phyloP scores from a whole-genome alignment of 2,888 invertebrate species.

The Pseudococcus jackbeardsleyi region DNA sequence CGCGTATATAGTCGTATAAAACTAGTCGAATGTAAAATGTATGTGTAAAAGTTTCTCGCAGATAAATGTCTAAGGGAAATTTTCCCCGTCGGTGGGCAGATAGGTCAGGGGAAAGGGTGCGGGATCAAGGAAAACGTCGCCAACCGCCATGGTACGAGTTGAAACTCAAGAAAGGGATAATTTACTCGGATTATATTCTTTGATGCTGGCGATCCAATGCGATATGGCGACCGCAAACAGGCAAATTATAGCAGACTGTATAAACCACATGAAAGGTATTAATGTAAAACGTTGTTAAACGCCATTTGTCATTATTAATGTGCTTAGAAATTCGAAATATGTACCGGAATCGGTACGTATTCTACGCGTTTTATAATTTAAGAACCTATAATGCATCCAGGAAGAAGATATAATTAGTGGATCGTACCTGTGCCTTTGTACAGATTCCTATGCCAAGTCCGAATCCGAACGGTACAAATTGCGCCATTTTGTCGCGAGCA shows the following conservation, averaged over 20 bases:
- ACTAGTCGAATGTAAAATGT: conserved; percentile 8
- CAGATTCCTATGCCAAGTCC: neutral
- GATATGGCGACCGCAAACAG: conserved; percentile 20
- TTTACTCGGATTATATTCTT: conserved; percentile 33
- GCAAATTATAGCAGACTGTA: neutral
- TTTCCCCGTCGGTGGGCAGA: neutral
- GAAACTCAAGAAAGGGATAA: conserved; percentile 31
- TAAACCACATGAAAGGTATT: conserved; percentile 38
- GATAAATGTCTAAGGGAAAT: neutral
- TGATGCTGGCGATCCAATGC: conserved; percentile 11
- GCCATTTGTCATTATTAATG: conserved; percentile 30
- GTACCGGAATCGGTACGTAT: neutral
- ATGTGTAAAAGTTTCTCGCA: conserved; percentile 4
- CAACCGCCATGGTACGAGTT: neutral
- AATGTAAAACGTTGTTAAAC: conserved; percentile 24
- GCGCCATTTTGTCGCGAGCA: neutral
- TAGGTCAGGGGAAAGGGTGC: neutral
- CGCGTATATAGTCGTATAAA: neutral
- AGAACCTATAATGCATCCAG: neutral
- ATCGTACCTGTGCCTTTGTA: neutral
- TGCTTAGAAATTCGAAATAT: conserved; percentile 22
- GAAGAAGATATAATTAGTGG: conserved; percentile 1
- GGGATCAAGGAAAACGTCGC: too few relatives aligned
- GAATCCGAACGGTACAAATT: neutral
- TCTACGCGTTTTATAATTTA: neutral